These are phyloP conservation scores for Bellardia pandia DNA, from an alignment of 2,888 invertebrate genomes.

Conservation along the genomic window DNA sequence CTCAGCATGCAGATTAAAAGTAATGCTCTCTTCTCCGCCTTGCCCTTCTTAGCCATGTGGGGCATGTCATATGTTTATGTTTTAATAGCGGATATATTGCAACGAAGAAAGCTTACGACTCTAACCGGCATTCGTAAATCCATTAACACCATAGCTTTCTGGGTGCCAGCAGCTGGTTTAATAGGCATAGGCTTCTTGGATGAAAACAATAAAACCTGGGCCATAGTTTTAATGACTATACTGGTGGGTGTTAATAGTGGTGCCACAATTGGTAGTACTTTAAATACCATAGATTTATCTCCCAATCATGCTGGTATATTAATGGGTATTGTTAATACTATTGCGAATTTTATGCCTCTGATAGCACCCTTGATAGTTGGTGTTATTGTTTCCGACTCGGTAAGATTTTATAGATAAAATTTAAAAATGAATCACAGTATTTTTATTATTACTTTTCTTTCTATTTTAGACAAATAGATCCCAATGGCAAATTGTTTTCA, in stretches of 20 bases:
- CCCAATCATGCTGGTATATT: constrained; percentile 87
- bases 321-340: constrained; percentile 87
- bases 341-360: constrained; percentile 86
- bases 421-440: not conserved
- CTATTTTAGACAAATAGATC: constrained; percentile 83
- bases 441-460: not conserved
- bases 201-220: constrained; percentile 82
- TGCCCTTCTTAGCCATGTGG: constrained; percentile 85
- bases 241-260: constrained; percentile 84
- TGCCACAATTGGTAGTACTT: constrained; percentile 81
- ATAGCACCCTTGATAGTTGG: constrained; percentile 86
- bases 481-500: constrained; percentile 91
- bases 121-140: constrained; percentile 79
- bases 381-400: constrained; percentile 83
- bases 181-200: constrained; percentile 85
- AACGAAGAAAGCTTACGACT: constrained; percentile 82
- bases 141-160: constrained; percentile 81
- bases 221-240: constrained; percentile 85
- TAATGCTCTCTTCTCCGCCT: constrained; percentile 84
- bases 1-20: constrained; percentile 86
- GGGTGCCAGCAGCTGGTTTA: constrained; percentile 85
- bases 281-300: constrained; percentile 87
- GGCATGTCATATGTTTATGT: constrained; percentile 83
- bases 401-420: constrained; percentile 8
- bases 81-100: constrained; percentile 84